These are phyloP conservation scores for Scaptomyza graminum DNA, from an alignment of 1,140 invertebrate species.

Conservation along the genomic window DNA sequence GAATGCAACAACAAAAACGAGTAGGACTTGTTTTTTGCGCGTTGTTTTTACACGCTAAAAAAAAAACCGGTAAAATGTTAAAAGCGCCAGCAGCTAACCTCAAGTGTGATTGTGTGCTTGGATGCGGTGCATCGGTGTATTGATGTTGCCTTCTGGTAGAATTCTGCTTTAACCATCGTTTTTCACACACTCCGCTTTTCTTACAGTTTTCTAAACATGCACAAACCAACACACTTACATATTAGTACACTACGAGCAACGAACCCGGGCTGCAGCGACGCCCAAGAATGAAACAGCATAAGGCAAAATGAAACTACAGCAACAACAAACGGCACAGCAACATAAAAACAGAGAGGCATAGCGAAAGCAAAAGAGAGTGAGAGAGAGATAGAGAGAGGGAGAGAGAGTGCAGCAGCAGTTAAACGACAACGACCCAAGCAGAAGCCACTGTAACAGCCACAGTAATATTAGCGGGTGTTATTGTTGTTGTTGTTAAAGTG, in stretches of 20 bases:
- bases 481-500: slow-evolving; percentile 44
- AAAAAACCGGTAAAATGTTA: slow-evolving; percentile 76
- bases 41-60: slow-evolving; percentile 68
- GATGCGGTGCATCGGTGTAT: slow-evolving; percentile 19
- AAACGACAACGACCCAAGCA: slow-evolving; percentile 50
- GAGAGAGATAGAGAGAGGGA: slow-evolving; percentile 37
- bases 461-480: slow-evolving; percentile 73
- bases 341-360: slow-evolving; percentile 55
- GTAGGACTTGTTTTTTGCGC: slow-evolving; percentile 76
- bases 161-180: slow-evolving; percentile 70
- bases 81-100: slow-evolving; percentile 41
- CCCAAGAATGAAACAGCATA: slow-evolving; percentile 77
- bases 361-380: slow-evolving; percentile 26
- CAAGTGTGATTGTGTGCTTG: slow-evolving; percentile 30
- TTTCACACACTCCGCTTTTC: slow-evolving; percentile 77
- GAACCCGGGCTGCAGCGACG: slow-evolving; percentile 74
- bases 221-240: slow-evolving; percentile 36
- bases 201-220: slow-evolving; percentile 79
- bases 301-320: slow-evolving; percentile 76
- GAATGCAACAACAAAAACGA: slow-evolving; percentile 53
- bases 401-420: slow-evolving; percentile 33
- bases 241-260: slow-evolving; percentile 59
- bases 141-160: slow-evolving; percentile 34
- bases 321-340: slow-evolving; percentile 50
- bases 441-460: slow-evolving; percentile 26